Percentiles rank a stretch among this genome's conserved stretches.
Conservation (phyloP, 2,888 invertebrate genomes). For the Yponomeuta evonymella region DNA sequence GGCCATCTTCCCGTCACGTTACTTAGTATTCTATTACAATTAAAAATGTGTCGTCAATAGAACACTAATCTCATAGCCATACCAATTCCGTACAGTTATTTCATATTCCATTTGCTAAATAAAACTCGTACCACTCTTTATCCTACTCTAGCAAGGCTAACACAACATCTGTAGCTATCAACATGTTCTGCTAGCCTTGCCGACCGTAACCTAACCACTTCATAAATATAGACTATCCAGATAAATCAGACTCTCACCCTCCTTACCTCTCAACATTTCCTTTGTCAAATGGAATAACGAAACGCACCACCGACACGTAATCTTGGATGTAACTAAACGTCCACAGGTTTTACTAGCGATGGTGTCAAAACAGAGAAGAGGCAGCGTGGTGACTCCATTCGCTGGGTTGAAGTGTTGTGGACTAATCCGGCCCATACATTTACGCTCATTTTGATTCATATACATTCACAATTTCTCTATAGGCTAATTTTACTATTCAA, state of each 20-base stretch:
- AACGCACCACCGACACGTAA: background rate
- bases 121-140: background rate
- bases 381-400: too few relatives aligned
- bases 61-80: background rate
- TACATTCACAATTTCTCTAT: too few relatives aligned
- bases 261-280: background rate
- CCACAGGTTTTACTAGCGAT: background rate
- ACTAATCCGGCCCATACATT: too few relatives aligned
- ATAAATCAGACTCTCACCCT: background rate
- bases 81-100: background rate
- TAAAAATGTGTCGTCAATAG: background rate
- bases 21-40: background rate
- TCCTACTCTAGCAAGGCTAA: background rate
- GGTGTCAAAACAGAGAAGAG: too few relatives aligned
- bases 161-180: background rate
- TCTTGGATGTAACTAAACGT: background rate
- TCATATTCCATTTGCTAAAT: background rate
- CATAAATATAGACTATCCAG: background rate
- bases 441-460: too few relatives aligned
- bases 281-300: conserved; percentile 1
- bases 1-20: background rate
- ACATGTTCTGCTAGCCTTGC: background rate
- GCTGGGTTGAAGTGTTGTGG: too few relatives aligned
- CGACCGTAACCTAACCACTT: background rate
- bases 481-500: too few relatives aligned